These are phyloP conservation scores for Chrysomela aeneicollis DNA, from an alignment of 2,888 invertebrate species.

Conservation along the genomic window DNA sequence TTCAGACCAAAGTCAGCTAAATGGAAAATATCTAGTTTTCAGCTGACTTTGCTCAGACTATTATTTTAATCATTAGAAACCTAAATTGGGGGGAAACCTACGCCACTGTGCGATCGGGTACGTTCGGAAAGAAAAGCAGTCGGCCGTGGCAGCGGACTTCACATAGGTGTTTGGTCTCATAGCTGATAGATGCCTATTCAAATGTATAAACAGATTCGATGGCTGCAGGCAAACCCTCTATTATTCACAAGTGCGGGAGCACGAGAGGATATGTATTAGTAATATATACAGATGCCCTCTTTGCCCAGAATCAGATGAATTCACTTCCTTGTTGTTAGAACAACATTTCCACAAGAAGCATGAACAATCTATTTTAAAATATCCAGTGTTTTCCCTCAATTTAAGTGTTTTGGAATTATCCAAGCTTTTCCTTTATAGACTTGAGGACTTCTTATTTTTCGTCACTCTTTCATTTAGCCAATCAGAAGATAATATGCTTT, in stretches of 20 bases:
- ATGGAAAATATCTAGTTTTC: too few species aligned
- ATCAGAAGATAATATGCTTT: neutral
- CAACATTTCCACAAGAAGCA: conserved; percentile 25
- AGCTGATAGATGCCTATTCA: conserved; percentile 30
- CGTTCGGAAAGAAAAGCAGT: too few species aligned
- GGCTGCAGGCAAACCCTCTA: conserved; percentile 32
- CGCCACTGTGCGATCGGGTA: too few species aligned
- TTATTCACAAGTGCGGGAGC: conserved; percentile 27
- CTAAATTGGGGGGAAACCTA: too few species aligned
- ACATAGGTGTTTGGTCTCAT: conserved; percentile 27
- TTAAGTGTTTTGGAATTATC: neutral
- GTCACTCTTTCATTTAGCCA: conserved; percentile 8
- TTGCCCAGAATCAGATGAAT: conserved; percentile 17
- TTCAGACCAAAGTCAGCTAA: too few species aligned
- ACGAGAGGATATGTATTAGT: conserved; percentile 30
- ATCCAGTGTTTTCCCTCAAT: conserved; percentile 14
- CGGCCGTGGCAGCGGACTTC: too few species aligned
- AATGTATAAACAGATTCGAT: conserved; percentile 34
- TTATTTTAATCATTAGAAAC: too few species aligned
- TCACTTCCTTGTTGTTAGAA: conserved; percentile 8
- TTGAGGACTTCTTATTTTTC: conserved; percentile 22
- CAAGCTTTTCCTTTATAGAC: conserved; percentile 16
- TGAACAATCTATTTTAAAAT: conserved; percentile 5
- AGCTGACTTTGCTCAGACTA: too few species aligned
- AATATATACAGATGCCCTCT: conserved; percentile 24